Evolutionary conservation across 2,797 vertebrate genomes (phyloP).

Genomic region (Crocodylus rhombifer): DNA sequence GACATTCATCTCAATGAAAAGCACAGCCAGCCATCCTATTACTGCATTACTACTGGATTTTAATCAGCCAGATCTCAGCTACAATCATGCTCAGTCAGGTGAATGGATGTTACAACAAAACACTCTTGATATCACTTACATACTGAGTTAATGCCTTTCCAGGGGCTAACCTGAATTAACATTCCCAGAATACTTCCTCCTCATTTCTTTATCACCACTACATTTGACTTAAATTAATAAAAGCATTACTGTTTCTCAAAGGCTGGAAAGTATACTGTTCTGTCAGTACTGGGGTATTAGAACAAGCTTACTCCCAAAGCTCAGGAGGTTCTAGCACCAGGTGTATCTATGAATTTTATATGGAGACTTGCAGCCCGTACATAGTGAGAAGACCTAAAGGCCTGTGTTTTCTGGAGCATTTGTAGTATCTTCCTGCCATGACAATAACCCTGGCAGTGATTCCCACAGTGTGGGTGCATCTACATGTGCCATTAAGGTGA

Average conservation of each 20-base stretch:
- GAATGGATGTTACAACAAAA: not conserved
- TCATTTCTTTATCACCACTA: not conserved
- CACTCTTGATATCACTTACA: not conserved
- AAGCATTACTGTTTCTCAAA: not conserved
- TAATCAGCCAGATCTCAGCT: not conserved
- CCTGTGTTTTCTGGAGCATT: not conserved
- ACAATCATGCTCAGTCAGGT: too few relatives aligned
- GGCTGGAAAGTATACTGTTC: not conserved
- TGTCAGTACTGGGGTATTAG: not conserved
- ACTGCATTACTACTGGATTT: not conserved
- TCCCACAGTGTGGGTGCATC: not conserved
- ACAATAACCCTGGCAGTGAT: not conserved
- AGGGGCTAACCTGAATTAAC: not conserved
- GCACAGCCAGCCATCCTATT: not conserved
- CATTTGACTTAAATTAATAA: too few relatives aligned
- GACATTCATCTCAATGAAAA: not conserved
- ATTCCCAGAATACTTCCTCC: not conserved
- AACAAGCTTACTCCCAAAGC: not conserved
- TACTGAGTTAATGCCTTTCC: not conserved
- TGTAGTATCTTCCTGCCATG: not conserved
- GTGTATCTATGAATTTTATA: not conserved
- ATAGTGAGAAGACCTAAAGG: not conserved
- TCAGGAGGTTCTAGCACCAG: not conserved
- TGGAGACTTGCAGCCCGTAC: not conserved
- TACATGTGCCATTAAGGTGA: too few relatives aligned